phyloP scores from a whole-genome alignment of 2,797 vertebrate genomes.

The Rhincodon typus region DNA sequence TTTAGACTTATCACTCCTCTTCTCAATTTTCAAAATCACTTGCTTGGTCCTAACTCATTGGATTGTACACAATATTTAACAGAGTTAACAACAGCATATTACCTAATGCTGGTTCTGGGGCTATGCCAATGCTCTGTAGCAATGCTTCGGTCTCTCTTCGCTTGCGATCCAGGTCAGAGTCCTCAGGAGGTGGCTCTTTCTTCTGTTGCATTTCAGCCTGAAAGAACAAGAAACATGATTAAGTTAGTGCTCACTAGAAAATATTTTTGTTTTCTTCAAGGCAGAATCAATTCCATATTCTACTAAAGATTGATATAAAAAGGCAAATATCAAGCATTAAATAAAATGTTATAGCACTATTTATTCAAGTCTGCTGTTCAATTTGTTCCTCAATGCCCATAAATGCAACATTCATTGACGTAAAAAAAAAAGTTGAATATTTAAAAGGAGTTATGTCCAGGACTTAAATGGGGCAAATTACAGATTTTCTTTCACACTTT shows the following conservation, averaged over 20 bases:
- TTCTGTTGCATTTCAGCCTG: slow-evolving; percentile 71
- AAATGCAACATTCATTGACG: neutral
- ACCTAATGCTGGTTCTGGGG: slow-evolving; percentile 78
- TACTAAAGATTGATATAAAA: neutral
- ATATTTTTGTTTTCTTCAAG: neutral
- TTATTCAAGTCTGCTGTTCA: neutral
- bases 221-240: neutral
- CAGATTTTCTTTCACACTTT: neutral
- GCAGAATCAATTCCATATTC: neutral
- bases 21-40: neutral
- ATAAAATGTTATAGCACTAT: neutral
- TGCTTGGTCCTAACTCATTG: no score
- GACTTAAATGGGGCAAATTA: neutral
- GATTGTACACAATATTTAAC: neutral
- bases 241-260: neutral
- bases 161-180: slow-evolving; percentile 73
- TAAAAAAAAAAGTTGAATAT: neutral
- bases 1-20: neutral
- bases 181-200: slow-evolving; percentile 67
- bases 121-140: slow-evolving; percentile 78
- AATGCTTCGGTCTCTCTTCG: slow-evolving; percentile 75
- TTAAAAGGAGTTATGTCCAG: neutral
- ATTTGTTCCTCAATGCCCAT: neutral
- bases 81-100: slow-evolving; percentile 41
- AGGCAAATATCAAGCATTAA: neutral